Evolutionary conservation across 2,797 vertebrate species (phyloP).

Genomic region (Chrysolophus pictus): DNA sequence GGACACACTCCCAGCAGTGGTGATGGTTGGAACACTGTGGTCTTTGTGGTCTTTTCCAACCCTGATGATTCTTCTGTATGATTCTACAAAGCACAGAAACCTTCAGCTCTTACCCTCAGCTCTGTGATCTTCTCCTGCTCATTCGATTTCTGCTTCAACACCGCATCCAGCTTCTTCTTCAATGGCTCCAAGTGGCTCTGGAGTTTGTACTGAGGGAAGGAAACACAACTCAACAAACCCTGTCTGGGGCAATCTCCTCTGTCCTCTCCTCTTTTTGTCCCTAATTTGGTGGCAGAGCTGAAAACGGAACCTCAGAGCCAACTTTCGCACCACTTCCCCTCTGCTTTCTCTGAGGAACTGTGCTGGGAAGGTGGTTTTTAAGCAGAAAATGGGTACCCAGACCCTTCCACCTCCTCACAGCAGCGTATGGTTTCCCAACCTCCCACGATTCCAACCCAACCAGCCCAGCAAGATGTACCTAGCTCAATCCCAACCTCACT

Average conservation of each 20-base stretch:
- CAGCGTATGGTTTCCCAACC: too few relatives aligned
- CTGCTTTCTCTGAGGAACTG: rapidly evolving
- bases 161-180: constrained; percentile 76
- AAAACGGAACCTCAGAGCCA: background rate
- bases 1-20: rapidly evolving
- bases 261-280: background rate
- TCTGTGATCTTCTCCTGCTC: constrained; percentile 77
- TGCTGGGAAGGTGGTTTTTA: background rate
- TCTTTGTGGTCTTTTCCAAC: too few relatives aligned
- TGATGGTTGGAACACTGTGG: too few relatives aligned
- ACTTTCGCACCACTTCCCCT: background rate
- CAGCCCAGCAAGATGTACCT: background rate
- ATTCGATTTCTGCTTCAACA: constrained; percentile 76
- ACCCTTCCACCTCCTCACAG: background rate
- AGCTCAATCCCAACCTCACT: background rate
- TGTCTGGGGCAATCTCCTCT: rapidly evolving
- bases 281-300: background rate
- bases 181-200: constrained; percentile 77
- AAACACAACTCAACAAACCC: rapidly evolving
- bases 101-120: constrained; percentile 67
- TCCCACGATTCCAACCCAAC: background rate
- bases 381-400: background rate
- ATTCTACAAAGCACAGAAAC: background rate
- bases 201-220: constrained; percentile 66
- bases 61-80: too few relatives aligned